Evolutionary conservation across 2,113 vertebrate species (phyloP).

Genomic region (Mobula birostris): DNA sequence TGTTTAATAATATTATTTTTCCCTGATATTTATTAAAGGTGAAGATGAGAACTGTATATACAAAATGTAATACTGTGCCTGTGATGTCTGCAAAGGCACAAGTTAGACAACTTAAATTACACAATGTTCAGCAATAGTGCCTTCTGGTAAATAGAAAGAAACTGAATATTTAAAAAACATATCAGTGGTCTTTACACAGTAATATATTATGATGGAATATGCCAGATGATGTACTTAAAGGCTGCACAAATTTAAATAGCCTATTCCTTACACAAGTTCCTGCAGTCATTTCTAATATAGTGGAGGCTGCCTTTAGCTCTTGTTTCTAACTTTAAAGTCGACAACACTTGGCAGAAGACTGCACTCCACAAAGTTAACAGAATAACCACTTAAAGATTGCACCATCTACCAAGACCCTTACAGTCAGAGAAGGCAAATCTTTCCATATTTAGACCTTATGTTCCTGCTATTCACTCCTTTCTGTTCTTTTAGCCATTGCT

Average conservation of each 20-base stretch:
- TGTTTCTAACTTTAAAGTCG: background rate
- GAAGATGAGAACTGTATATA: constrained; percentile 1
- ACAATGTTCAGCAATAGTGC: background rate
- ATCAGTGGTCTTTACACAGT: background rate
- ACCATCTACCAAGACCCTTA: background rate
- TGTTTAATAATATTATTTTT: constrained; percentile 31
- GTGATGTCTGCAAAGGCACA: background rate
- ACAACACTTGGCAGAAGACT: background rate
- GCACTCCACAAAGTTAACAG: too few species aligned
- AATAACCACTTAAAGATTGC: background rate
- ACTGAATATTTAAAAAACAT: background rate
- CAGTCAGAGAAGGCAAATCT: background rate
- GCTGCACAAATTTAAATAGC: constrained; percentile 2
- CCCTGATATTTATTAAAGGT: background rate
- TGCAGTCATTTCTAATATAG: background rate
- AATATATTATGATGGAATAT: background rate
- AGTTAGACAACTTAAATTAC: background rate
- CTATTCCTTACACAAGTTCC: background rate
- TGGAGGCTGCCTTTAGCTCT: background rate
- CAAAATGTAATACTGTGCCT: background rate
- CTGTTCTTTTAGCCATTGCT: background rate
- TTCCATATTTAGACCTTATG: background rate
- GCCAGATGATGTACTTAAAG: background rate
- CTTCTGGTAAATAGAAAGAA: background rate
- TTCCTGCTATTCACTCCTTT: background rate